Evolutionary conservation across 2,797 vertebrate genomes (phyloP).

Genomic region (Cyclura pinguis): DNA sequence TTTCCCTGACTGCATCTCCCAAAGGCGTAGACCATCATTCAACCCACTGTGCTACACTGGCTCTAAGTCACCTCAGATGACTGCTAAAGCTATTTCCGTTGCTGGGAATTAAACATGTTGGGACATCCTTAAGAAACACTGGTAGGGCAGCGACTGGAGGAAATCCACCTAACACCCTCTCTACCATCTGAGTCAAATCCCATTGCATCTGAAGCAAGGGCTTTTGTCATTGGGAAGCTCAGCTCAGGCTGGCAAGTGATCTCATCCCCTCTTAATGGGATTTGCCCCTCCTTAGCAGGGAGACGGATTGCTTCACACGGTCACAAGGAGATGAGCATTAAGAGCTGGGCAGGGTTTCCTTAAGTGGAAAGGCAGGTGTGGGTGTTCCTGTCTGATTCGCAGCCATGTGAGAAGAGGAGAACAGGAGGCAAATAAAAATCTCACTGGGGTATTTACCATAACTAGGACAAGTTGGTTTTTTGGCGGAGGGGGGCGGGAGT

Average conservation of each 20-base stretch:
- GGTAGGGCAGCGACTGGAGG: background rate
- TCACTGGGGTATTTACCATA: too few relatives aligned
- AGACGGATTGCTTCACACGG: conserved; percentile 49
- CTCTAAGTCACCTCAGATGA: conserved; percentile 30
- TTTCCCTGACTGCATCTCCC: too few relatives aligned
- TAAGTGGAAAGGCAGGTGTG: background rate
- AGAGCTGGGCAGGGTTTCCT: conserved; percentile 2
- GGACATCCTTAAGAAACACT: background rate
- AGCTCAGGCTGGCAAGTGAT: conserved; percentile 62
- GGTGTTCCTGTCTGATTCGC: background rate
- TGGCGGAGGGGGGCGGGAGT: too few relatives aligned
- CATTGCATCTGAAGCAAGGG: background rate
- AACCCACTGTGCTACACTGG: too few relatives aligned
- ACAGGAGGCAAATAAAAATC: background rate
- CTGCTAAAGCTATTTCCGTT: accelerated
- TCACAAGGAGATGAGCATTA: conserved; percentile 30
- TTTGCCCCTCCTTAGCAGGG: conserved; percentile 58
- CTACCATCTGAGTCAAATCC: conserved; percentile 28
- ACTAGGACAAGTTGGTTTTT: too few relatives aligned
- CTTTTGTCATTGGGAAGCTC: conserved; percentile 52
- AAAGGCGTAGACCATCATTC: too few relatives aligned
- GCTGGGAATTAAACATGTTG: background rate
- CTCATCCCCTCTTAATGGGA: conserved; percentile 63
- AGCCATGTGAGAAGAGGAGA: background rate
- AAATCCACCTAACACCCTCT: background rate